Conservation (phyloP, 2,888 invertebrate genomes). For the Pyrgus malvae region DNA sequence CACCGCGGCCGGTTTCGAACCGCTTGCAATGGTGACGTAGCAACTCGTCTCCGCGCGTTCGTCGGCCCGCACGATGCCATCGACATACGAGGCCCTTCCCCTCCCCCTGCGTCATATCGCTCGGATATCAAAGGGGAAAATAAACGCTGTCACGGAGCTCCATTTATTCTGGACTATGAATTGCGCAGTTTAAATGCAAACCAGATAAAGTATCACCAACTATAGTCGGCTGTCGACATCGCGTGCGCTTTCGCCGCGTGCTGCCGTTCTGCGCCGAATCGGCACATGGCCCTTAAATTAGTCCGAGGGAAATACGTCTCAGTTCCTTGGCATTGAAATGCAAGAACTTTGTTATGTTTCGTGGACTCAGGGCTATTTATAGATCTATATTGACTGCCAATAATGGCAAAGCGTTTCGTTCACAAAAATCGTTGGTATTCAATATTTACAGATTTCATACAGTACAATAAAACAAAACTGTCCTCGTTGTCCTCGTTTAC, state of each 20-base stretch:
- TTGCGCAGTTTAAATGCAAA: conserved; percentile 47
- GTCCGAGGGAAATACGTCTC: conserved; percentile 31
- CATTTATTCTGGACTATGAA: conserved; percentile 42
- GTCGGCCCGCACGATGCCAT: conserved; percentile 47
- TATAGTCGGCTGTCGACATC: conserved; percentile 35
- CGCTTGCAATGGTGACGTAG: conserved; percentile 67
- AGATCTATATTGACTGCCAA: conserved; percentile 12
- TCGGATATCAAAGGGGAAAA: conserved; percentile 21
- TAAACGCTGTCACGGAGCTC: conserved; percentile 38
- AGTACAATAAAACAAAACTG: not conserved
- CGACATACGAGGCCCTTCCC: conserved; percentile 39
- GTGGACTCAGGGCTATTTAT: conserved; percentile 17
- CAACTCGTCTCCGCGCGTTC: conserved; percentile 42
- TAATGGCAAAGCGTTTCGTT: not conserved
- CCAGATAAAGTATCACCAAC: conserved; percentile 42
- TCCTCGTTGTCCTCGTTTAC: too few species aligned
- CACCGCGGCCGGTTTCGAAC: conserved; percentile 72
- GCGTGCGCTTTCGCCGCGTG: conserved; percentile 49
- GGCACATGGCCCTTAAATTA: conserved; percentile 40
- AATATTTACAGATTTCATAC: not conserved
- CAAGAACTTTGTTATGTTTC: conserved; percentile 33
- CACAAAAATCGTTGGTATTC: not conserved
- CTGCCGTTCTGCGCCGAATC: conserved; percentile 44
- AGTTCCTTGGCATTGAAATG: conserved; percentile 36
- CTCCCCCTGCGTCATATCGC: conserved; percentile 36